Evolutionary conservation across 2,888 invertebrate species (phyloP), one percentile per base, ranked within the genome.

Genomic region (Caenorhabditis angaria): DNA sequence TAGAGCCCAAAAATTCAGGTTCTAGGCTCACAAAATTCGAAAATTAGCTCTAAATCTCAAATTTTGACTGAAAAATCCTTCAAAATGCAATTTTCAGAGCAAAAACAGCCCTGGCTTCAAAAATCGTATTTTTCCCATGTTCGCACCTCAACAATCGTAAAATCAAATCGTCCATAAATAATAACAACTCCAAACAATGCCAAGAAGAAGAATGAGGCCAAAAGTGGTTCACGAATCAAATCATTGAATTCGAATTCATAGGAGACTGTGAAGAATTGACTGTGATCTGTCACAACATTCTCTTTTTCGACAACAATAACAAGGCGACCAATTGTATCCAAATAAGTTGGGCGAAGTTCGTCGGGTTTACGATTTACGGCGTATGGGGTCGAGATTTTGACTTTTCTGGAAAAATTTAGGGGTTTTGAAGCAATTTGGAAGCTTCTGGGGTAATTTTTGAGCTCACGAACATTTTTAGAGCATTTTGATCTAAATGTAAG

Each of bases 201-300:
- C 88, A 94, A 95, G 80, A 99, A 91, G 83, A 95, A 95, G 28
- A 92, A 90, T 70, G 94, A 92, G 29, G 97, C 92, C 61, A 97
- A 89, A 48, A 97, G 88, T 0, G 99, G 99, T 88, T 99, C 97
- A 87, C 94, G 94, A 51, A 97, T 90, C 92, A 99, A 92, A 32
- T 94, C 90, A 54, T 93, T 88, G 81, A 93, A 92, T 35, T 94
- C 92, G 91, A 94, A 97, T 81, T 92, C 92, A 88, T 97, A 97
- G 76, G 92, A 92, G 51, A 96, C 85, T 10, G 83, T 82, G 88
- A 99, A 94, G 88, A 94, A 94, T 89, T 95, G 93, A 86, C 97
- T 97, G 88, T 99, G 99, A 87, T 94, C 93, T 87, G 97, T 96
- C 0, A 96, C 94, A 72, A 99, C 90, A 90, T 97, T 95, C 24